Base-by-base conservation (phyloP, 2,797 vertebrate genomes). In the Adelosebastes latens region DNA sequence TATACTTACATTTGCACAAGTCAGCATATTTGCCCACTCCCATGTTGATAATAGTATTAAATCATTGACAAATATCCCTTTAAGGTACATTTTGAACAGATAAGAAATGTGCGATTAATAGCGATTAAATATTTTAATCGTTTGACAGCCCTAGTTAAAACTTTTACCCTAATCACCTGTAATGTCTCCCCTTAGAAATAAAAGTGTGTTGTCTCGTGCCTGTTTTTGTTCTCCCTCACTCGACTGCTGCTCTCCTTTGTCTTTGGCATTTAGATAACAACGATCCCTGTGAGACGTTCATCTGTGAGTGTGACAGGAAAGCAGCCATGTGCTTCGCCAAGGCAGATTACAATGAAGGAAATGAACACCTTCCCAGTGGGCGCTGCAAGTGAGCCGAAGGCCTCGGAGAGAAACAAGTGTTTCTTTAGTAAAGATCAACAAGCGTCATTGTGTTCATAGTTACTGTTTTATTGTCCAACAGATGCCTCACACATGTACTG, bases 301-400 rank as follows among this genome's bases (percentile, higher is more conserved):
- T 97, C 91, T 98, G 97, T 52, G 91, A 97, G 73, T 98, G 97
- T 7, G 97, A 97, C 94, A 94, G 94, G 9, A 1, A 53, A 0
- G 96, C 96, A 0, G 96, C 96, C 59, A 87, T 87, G 27, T 97
- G 97, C 87, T 97, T 98, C 39, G 75, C 96, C 39, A 61, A 72
- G 18, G 88, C 85, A 0, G 74, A 87, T 0, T 97, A 97, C 79
- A 86, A 92, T 18, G 1, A 80, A 2, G 4, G 75, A 0, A 0
- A 96, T 67, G 77, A 31, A 12, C 0, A 75, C 0, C 55, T 96
- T 11, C 71, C 62, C 5, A 11, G 83, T n/a, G 70, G 80, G 0
- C 59, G 65, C 24, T 96, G 95, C 89, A 46, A 94, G 62, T 92
- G 76, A 89, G 34, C 73, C 6, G 29, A 70, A 8, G 13, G 4